phyloP scores from a whole-genome alignment of 2,113 vertebrate species.

The Gopherus evgoodei region DNA sequence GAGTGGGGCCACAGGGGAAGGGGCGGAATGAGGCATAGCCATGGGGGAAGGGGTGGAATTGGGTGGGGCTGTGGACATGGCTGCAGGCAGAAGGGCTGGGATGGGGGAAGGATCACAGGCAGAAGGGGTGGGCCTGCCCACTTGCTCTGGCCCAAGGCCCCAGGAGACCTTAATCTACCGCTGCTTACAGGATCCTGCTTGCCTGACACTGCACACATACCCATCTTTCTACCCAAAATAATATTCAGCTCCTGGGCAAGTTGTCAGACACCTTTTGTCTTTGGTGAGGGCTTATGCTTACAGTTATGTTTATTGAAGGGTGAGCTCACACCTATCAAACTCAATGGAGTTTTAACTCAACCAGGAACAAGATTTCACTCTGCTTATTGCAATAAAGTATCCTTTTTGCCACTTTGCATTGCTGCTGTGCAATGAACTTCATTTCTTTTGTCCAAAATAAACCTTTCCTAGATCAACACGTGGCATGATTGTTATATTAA shows the following conservation, averaged over 20 bases:
- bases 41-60: too few relatives aligned
- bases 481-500: background rate
- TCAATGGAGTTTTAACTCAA: background rate
- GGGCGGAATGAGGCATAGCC: too few relatives aligned
- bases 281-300: background rate
- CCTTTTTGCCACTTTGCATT: background rate
- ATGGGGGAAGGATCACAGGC: too few relatives aligned
- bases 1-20: too few relatives aligned
- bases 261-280: background rate
- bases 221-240: background rate
- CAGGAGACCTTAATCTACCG: too few relatives aligned
- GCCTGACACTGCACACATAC: background rate
- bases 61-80: too few relatives aligned
- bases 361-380: background rate
- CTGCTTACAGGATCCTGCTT: background rate
- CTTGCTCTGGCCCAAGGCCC: too few relatives aligned
- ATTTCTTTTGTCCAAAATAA: background rate
- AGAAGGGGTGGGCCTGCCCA: too few relatives aligned
- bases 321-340: background rate
- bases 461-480: background rate
- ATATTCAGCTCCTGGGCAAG: background rate
- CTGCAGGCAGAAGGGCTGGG: too few relatives aligned
- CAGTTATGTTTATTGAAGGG: background rate
- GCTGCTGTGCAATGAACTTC: background rate
- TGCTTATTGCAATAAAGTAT: background rate